These are phyloP conservation scores for Alloplasta piceator DNA, from an alignment of 2,888 invertebrate genomes.

Conservation along the genomic window DNA sequence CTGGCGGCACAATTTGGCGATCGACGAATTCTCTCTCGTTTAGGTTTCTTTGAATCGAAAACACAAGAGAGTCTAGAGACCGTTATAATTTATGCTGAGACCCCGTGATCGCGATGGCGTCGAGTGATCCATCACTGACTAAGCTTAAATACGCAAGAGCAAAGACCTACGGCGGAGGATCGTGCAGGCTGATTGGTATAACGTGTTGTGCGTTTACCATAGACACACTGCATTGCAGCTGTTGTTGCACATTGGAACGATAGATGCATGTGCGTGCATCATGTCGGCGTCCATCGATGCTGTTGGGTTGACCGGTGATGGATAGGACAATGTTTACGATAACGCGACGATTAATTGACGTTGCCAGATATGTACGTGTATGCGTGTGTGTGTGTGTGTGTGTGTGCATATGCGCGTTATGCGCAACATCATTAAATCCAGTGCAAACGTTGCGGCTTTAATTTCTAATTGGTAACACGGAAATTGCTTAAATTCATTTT, in stretches of 20 bases:
- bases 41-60: neutral
- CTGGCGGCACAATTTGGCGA: too few species aligned
- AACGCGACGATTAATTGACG: slow-evolving; percentile 63
- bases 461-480: slow-evolving; percentile 30
- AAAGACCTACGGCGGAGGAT: slow-evolving; percentile 38
- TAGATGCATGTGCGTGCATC: slow-evolving; percentile 50
- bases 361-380: slow-evolving; percentile 20
- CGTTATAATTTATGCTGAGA: slow-evolving; percentile 54
- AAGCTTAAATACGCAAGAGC: slow-evolving; percentile 36
- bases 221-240: slow-evolving; percentile 47
- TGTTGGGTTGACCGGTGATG: slow-evolving; percentile 56
- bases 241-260: slow-evolving; percentile 38
- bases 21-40: too few species aligned
- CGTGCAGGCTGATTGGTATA: slow-evolving; percentile 47
- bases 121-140: slow-evolving; percentile 56
- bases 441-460: neutral
- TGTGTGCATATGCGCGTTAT: neutral
- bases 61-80: slow-evolving; percentile 16
- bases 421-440: neutral
- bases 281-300: slow-evolving; percentile 53
- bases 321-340: slow-evolving; percentile 62
- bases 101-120: slow-evolving; percentile 24
- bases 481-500: slow-evolving; percentile 3
- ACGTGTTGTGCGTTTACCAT: slow-evolving; percentile 52
- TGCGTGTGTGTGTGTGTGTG: slow-evolving; percentile 1